A percentile compares a stretch with the other conserved stretches of the same genome.
These are phyloP conservation scores for Himalopsyche tibetana DNA, from an alignment of 2,888 invertebrate species.

Conservation along the genomic window DNA sequence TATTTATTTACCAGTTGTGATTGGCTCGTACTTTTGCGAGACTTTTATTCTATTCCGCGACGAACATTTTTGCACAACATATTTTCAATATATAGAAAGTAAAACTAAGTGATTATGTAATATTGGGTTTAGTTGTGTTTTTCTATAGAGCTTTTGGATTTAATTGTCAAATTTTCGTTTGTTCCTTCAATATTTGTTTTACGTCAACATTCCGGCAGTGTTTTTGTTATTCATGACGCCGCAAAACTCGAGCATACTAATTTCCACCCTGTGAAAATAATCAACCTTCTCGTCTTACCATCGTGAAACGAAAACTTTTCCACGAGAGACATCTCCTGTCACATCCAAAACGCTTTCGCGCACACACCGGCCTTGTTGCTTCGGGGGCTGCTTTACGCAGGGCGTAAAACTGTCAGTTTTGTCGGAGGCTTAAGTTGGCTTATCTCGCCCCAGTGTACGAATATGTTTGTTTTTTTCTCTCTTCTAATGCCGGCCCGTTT, in stretches of 20 bases:
- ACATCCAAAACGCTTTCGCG: slow-evolving; percentile 7
- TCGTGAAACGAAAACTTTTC: not conserved
- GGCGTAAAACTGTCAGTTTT: slow-evolving; percentile 21
- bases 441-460: slow-evolving; percentile 26
- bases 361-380: slow-evolving; percentile 25
- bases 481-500: slow-evolving; percentile 28
- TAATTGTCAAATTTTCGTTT: too few relatives aligned
- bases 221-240: too few relatives aligned
- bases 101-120: too few relatives aligned
- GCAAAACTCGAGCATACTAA: not conserved
- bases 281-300: slow-evolving; percentile 6
- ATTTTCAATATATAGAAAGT: too few relatives aligned
- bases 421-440: slow-evolving; percentile 26
- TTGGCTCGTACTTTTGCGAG: too few relatives aligned
- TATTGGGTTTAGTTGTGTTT: too few relatives aligned
- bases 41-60: too few relatives aligned
- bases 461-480: slow-evolving; percentile 10
- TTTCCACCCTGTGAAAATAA: not conserved
- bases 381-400: not conserved
- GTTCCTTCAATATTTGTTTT: too few relatives aligned
- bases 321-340: slow-evolving; percentile 8
- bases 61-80: too few relatives aligned
- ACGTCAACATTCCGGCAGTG: too few relatives aligned
- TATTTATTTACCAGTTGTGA: too few relatives aligned
- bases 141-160: too few relatives aligned